phyloP scores from a whole-genome alignment of 2,797 vertebrate genomes.

The Semaprochilodus insignis region DNA sequence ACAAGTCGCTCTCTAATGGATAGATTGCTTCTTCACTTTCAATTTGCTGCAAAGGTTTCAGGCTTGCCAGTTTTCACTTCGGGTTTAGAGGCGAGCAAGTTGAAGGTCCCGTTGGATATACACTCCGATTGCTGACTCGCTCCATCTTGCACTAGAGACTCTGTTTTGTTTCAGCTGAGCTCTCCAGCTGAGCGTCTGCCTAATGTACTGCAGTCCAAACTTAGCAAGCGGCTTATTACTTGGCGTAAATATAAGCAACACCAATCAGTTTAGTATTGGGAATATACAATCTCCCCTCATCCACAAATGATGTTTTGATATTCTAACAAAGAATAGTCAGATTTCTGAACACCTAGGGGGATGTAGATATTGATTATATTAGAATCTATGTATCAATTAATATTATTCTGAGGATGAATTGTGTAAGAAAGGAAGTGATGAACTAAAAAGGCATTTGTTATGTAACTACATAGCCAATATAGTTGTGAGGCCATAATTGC shows the following conservation, averaged over 20 bases:
- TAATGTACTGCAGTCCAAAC: not conserved
- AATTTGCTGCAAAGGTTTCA: conserved; percentile 3
- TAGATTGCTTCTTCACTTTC: conserved; percentile 34
- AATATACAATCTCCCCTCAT: not conserved
- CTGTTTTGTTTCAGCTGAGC: not conserved
- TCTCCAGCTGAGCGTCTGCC: not conserved
- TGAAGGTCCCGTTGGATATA: not conserved
- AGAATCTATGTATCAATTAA: not conserved
- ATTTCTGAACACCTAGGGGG: no score
- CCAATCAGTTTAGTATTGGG: not conserved
- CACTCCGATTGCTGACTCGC: not conserved
- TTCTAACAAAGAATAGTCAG: not conserved
- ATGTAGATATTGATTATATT: no score
- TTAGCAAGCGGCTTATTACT: no score
- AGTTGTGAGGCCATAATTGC: no score
- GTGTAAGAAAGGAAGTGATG: not conserved
- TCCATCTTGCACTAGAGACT: not conserved
- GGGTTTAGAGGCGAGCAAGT: not conserved
- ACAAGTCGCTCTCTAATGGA: conserved; percentile 30
- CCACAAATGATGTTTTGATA: not conserved
- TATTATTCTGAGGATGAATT: not conserved
- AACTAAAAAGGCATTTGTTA: not conserved
- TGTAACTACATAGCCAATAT: no score
- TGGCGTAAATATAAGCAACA: not conserved
- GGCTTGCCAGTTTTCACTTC: conserved; percentile 15